Evolutionary conservation across 2,888 invertebrate species (phyloP).

Genomic region (Torymus auratus): DNA sequence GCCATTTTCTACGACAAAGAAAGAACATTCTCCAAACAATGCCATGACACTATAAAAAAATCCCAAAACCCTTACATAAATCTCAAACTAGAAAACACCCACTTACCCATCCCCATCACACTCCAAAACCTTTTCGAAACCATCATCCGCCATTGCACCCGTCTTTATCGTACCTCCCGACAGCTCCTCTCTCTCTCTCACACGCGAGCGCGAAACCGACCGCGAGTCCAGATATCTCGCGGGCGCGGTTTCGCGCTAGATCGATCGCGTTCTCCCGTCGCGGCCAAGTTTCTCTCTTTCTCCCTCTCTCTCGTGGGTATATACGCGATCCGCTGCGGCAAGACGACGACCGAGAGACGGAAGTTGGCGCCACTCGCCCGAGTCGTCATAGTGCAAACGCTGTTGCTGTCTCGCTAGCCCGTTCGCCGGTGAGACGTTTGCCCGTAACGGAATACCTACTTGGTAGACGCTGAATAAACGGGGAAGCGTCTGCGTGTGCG

Average conservation of each 20-base stretch:
- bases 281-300: conserved; percentile 32
- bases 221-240: neutral
- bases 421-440: neutral
- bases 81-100: no score
- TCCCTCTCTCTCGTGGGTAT: no score
- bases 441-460: conserved; percentile 31
- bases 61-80: no score
- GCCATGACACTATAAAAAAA: no score
- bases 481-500: neutral
- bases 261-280: conserved; percentile 27
- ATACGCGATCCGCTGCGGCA: neutral
- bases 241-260: conserved; percentile 41
- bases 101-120: no score
- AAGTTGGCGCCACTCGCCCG: neutral
- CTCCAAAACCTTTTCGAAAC: no score
- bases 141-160: no score
- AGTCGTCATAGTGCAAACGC: conserved; percentile 24
- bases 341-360: conserved; percentile 11
- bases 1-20: no score
- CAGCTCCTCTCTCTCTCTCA: no score
- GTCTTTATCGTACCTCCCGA: no score
- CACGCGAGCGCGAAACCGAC: no score
- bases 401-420: neutral
- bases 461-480: conserved; percentile 37
- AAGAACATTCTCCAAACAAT: no score